Evolutionary conservation across 2,797 vertebrate genomes (phyloP).

Genomic region (Gambusia yucatana): DNA sequence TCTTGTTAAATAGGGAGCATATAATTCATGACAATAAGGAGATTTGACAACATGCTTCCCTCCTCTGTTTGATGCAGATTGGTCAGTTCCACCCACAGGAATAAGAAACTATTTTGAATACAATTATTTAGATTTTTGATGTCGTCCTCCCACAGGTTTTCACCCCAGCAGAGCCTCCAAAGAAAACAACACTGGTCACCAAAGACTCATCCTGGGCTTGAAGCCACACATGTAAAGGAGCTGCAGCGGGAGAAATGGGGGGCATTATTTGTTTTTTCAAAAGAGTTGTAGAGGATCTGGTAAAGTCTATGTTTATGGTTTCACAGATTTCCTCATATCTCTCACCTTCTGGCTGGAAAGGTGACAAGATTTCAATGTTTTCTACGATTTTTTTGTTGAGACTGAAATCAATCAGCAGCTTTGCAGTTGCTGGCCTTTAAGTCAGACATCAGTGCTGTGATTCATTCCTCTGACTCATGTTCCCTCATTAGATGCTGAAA

Average conservation of each 20-base stretch:
- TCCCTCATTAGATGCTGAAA: not conserved
- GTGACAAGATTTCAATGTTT: not conserved
- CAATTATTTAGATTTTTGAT: constrained; percentile 11
- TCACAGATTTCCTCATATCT: not conserved
- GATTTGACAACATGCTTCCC: constrained; percentile 20
- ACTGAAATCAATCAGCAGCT: not conserved
- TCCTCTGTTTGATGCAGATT: not conserved
- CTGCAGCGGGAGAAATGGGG: not conserved
- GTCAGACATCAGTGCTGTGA: not conserved
- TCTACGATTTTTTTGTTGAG: not conserved
- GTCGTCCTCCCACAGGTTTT: constrained; percentile 1
- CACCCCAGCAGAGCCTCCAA: not conserved
- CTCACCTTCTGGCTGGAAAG: not conserved
- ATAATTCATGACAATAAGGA: constrained; percentile 12
- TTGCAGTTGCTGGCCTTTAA: not conserved
- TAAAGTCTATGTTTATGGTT: not conserved
- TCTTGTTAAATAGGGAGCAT: constrained; percentile 6
- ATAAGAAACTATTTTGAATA: constrained; percentile 4
- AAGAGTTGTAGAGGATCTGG: not conserved
- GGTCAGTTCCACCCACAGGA: not conserved
- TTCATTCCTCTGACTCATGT: not conserved
- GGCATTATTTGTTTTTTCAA: not conserved
- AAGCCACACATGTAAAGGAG: not conserved
- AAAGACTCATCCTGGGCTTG: not conserved
- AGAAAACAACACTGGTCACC: not conserved